Base-by-base conservation (phyloP, 1,140 invertebrate species). In the Vanessa tameamea region DNA sequence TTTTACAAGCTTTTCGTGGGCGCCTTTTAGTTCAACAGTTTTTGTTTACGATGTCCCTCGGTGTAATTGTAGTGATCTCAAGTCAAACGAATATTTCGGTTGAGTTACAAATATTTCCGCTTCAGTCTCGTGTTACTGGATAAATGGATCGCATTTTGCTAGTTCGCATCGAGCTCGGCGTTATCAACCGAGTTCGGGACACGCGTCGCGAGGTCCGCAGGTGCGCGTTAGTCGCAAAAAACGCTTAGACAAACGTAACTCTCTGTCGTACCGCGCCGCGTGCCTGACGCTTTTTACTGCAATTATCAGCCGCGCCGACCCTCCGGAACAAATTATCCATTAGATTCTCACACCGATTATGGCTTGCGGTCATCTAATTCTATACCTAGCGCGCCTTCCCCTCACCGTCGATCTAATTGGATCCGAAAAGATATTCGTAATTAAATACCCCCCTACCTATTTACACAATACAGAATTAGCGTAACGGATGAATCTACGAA, bases 321-420 rank as follows among this genome's bases (percentile, higher is more conserved):
- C 83, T 81, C 80, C 80, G 78, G 78, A 81, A 82, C 83, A 75
- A 83, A 82, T 82, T 81, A 76, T 61, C 77, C 77, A 75, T 83
- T 84, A 81, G 81, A 82, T 80, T 82, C 81, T 74, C 81, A 83
- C 79, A 77, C 66, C 66, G 70, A 76, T 76, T 76, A 76, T 68
- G 37, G 59, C 50, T 51, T 69, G 66, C 61, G 51, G 57, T 37
- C 72, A 72, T 73, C 65, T 69, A 69, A 76, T 73, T 64, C 51
- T 73, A 76, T 65, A 76, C 65, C 71, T 73, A 75, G 72, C 69
- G n/a, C 72, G 66, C 63, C 59, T 68, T 57, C 53, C 51, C 47
- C 53, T 67, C 23, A 61, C 47, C 20, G 50, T 50, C 23, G 7
- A 16, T 73, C 67, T 73, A 73, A 72, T 69, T 69, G 69, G 43